phyloP scores from a whole-genome alignment of 2,113 vertebrate species.

The Myotis brandtii region DNA sequence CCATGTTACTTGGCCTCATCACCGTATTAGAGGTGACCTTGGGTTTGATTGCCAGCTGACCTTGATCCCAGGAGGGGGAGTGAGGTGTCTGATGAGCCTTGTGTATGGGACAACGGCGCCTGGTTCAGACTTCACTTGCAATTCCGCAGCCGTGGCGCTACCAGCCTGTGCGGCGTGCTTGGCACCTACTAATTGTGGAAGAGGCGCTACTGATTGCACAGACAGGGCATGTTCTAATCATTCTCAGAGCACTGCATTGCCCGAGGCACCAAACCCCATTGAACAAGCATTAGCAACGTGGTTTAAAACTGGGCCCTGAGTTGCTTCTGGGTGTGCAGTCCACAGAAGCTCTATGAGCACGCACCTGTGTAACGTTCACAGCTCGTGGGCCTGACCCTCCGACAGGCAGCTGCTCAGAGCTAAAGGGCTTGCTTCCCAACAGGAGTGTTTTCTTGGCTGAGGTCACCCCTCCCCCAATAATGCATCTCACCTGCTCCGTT shows the following conservation, averaged over 20 bases:
- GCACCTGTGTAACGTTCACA: slow-evolving; percentile 86
- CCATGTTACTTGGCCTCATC: slow-evolving; percentile 63
- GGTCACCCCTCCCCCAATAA: background rate
- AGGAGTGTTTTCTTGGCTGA: slow-evolving; percentile 61
- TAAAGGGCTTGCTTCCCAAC: slow-evolving; percentile 79
- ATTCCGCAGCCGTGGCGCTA: background rate
- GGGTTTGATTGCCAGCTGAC: slow-evolving; percentile 82
- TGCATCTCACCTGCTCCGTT: background rate
- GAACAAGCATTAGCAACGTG: slow-evolving; percentile 87
- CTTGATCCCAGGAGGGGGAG: too few relatives aligned
- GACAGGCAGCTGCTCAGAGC: slow-evolving; percentile 77
- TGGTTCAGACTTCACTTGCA: background rate
- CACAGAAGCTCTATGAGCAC: slow-evolving; percentile 86
- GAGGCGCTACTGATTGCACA: slow-evolving; percentile 87
- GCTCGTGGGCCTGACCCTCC: slow-evolving; percentile 79
- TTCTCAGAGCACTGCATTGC: slow-evolving; percentile 85
- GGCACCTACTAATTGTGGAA: slow-evolving; percentile 83
- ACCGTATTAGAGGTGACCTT: slow-evolving; percentile 85
- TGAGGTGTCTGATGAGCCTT: slow-evolving; percentile 77
- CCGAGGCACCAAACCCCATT: slow-evolving; percentile 87
- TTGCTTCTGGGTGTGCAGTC: slow-evolving; percentile 86
- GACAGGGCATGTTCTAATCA: slow-evolving; percentile 86
- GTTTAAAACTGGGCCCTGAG: slow-evolving; percentile 85
- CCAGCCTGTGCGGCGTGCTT: background rate
- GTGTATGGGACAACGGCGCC: slow-evolving; percentile 71